These are phyloP conservation scores for Aurelia aurita DNA, from an alignment of 30 jellyfish, hydroid and myxozoan species.

Conservation along the genomic window DNA sequence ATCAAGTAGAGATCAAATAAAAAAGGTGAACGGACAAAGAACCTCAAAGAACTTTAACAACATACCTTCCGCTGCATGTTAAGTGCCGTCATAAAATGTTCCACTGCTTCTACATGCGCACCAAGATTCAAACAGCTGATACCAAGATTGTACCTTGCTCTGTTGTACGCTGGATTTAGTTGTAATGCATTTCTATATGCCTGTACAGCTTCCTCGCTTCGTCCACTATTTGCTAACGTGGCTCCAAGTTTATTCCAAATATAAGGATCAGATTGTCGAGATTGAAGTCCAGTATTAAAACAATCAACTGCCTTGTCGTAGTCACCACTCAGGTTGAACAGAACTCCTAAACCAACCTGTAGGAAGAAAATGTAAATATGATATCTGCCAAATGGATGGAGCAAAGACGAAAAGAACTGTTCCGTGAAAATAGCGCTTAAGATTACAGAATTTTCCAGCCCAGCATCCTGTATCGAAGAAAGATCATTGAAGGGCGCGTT, in stretches of 20 bases:
- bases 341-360: constrained; percentile 95
- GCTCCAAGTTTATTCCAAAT: constrained; percentile 97
- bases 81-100: constrained; percentile 88
- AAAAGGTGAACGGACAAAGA: not conserved
- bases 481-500: too few species aligned
- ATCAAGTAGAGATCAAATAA: too few species aligned
- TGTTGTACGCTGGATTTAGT: constrained; percentile 89
- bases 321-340: constrained; percentile 84
- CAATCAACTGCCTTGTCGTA: constrained; percentile 96
- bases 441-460: too few species aligned
- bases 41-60: not conserved
- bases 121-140: constrained; percentile 88
- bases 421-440: too few species aligned
- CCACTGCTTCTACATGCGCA: constrained; percentile 86
- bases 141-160: constrained; percentile 94
- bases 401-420: too few species aligned
- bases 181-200: constrained; percentile 90
- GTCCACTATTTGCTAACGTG: constrained; percentile 95
- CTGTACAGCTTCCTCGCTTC: constrained; percentile 92
- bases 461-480: too few species aligned
- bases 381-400: too few species aligned
- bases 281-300: constrained; percentile 85
- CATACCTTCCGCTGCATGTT: constrained; percentile 92
- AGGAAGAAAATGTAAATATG: not conserved
- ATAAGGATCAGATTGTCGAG: constrained; percentile 82